phyloP scores from a whole-genome alignment of 35 echinoderm and acorn worm species.

The Apostichopus californicus region DNA sequence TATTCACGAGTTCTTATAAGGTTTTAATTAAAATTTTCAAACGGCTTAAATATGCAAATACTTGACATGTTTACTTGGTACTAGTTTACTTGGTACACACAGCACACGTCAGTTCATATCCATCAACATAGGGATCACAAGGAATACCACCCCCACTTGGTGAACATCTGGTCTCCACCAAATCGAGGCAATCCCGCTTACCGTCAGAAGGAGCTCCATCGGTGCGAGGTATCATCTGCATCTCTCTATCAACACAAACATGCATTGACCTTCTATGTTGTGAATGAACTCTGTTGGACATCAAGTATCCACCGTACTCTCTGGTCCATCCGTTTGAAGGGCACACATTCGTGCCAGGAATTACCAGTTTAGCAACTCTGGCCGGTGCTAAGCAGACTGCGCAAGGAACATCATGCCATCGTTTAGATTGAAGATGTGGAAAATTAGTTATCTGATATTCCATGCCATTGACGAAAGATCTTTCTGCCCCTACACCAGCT shows the following conservation, averaged over 20 bases:
- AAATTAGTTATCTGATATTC: no score
- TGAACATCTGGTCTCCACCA: slow-evolving; percentile 31
- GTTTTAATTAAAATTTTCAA: no score
- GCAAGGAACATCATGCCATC: background rate
- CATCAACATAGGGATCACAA: slow-evolving; percentile 27
- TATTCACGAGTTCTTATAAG: no score
- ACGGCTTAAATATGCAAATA: no score
- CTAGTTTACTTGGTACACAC: background rate
- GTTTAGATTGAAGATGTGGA: no score
- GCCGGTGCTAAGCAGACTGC: no score
- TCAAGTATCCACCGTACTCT: slow-evolving; percentile 33
- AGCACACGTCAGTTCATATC: slow-evolving; percentile 42
- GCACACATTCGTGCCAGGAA: background rate
- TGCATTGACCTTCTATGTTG: background rate
- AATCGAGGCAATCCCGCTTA: background rate
- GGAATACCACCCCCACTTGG: slow-evolving; percentile 26
- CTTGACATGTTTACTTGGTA: no score
- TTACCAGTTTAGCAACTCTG: no score
- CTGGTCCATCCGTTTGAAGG: background rate
- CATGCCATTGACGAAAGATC: no score
- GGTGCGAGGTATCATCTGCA: background rate
- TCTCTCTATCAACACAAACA: slow-evolving; percentile 33
- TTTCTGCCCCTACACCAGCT: no score
- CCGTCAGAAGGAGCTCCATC: background rate
- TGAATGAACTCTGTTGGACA: background rate